Evolutionary conservation across 2,797 vertebrate genomes (phyloP).

Genomic region (Vultur gryphus): DNA sequence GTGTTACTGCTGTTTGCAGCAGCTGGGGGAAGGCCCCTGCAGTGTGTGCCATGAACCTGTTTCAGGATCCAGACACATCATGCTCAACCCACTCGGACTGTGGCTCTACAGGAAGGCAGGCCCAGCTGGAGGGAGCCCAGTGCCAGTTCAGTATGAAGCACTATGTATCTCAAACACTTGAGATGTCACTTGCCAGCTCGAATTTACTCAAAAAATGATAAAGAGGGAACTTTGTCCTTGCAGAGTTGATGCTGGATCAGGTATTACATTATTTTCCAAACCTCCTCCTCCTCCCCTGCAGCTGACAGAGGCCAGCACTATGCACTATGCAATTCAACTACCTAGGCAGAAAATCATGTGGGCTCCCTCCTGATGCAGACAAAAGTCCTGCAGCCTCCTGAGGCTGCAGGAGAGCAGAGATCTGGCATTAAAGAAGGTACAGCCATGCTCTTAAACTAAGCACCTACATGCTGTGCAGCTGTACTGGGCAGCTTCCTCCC

Average conservation of each 20-base stretch:
- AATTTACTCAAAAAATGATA: neutral
- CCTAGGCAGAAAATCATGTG: neutral
- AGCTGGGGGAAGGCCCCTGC: neutral
- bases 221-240: neutral
- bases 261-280: neutral
- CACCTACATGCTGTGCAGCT: neutral
- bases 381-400: rapidly evolving
- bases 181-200: neutral
- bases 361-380: neutral
- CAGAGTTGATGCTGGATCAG: neutral
- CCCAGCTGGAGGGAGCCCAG: neutral
- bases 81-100: neutral
- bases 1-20: neutral
- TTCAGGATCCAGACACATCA: neutral
- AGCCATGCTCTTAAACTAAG: neutral
- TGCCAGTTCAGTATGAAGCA: neutral
- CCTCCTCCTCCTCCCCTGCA: neutral
- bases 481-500: neutral
- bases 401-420: neutral
- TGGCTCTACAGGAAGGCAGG: neutral
- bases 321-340: neutral
- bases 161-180: neutral
- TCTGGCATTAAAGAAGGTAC: neutral
- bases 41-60: neutral
- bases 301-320: neutral